A percentile compares a stretch with the other conserved stretches of the same genome.
Conservation (phyloP, 2,888 invertebrate genomes). For the Merodon equestris region DNA sequence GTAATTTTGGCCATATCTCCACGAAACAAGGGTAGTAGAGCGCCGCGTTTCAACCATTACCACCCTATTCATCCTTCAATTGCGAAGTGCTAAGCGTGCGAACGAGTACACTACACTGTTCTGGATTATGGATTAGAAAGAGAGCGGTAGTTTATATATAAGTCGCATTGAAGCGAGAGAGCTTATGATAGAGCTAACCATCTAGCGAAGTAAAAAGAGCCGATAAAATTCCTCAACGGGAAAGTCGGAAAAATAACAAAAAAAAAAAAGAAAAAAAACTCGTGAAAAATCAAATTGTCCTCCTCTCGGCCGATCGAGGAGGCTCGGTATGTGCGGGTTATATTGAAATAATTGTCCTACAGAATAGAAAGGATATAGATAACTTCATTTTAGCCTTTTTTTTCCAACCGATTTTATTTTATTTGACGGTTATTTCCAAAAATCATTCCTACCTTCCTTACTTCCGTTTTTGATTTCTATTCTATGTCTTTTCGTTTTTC, state of each 20-base stretch:
- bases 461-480: background rate
- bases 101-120: slow-evolving; percentile 1
- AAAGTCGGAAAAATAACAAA: slow-evolving; percentile 30
- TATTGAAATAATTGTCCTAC: background rate
- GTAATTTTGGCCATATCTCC: slow-evolving; percentile 2
- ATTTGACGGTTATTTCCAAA: too few species aligned
- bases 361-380: too few species aligned
- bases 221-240: slow-evolving; percentile 19
- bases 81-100: slow-evolving; percentile 10
- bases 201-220: slow-evolving; percentile 24
- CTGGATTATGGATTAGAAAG: background rate
- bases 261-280: slow-evolving; percentile 19
- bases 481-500: background rate
- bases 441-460: background rate
- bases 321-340: slow-evolving; percentile 57
- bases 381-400: too few species aligned
- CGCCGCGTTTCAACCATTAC: slow-evolving; percentile 41
- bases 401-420: too few species aligned
- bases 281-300: slow-evolving; percentile 39
- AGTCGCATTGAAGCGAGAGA: slow-evolving; percentile 11
- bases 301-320: slow-evolving; percentile 45
- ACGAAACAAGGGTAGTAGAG: slow-evolving; percentile 41
- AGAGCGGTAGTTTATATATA: too few species aligned
- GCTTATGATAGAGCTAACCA: slow-evolving; percentile 19
- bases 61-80: slow-evolving; percentile 1